Conservation (phyloP, 2,888 invertebrate genomes). For the Napeogenes inachia region DNA sequence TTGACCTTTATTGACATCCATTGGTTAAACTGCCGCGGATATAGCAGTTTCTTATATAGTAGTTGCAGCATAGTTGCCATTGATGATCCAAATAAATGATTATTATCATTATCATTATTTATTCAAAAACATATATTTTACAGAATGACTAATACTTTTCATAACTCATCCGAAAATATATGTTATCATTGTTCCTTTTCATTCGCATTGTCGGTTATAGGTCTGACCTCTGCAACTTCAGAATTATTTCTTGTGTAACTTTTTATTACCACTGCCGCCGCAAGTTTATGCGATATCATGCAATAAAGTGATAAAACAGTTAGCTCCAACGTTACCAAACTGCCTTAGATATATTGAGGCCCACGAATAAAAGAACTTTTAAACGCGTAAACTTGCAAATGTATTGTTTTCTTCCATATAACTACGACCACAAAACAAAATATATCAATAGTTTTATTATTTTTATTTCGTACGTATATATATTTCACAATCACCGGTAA, state of each 20-base stretch:
- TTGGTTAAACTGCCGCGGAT: neutral
- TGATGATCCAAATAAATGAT: too few species aligned
- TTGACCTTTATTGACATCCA: neutral
- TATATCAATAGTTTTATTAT: constrained; percentile 1
- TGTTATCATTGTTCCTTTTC: neutral
- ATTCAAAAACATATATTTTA: too few species aligned
- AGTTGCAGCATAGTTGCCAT: too few species aligned
- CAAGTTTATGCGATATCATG: constrained; percentile 71
- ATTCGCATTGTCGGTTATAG: neutral
- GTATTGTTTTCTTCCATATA: constrained; percentile 57
- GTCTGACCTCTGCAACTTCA: constrained; percentile 34
- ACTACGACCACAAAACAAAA: constrained; percentile 7
- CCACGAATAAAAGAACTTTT: constrained; percentile 72
- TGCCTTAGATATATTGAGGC: constrained; percentile 65
- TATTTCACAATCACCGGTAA: neutral
- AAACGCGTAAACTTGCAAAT: constrained; percentile 65
- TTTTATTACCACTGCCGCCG: constrained; percentile 63
- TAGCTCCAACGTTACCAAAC: constrained; percentile 63
- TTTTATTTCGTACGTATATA: neutral
- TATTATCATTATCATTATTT: too few species aligned
- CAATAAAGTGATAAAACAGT: constrained; percentile 77
- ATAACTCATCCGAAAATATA: neutral
- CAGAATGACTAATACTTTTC: too few species aligned
- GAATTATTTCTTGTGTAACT: constrained; percentile 54
- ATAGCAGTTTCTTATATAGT: too few species aligned